phyloP scores from a whole-genome alignment of 1,140 invertebrate genomes.

The Drosophila kohkoa region DNA sequence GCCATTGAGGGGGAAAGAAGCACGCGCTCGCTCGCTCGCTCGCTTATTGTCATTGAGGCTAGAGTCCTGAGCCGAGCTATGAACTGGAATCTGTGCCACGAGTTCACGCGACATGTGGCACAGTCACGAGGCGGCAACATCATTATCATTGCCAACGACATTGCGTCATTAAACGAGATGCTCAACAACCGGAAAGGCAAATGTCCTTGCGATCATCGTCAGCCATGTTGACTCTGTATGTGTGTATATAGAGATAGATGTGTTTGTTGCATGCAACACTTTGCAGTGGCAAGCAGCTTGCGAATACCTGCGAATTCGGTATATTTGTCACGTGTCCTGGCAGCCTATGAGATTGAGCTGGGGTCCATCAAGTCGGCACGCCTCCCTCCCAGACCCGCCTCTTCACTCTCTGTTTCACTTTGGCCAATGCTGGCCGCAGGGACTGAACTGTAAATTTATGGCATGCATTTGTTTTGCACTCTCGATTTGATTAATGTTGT shows the following conservation, averaged over 20 bases:
- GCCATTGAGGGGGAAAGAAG: not conserved
- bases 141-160: conserved; percentile 61
- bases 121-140: conserved; percentile 23
- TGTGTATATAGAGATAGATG: not conserved
- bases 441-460: conserved; percentile 61
- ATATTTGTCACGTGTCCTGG: conserved; percentile 28
- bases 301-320: conserved; percentile 35
- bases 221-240: not conserved
- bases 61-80: conserved; percentile 9
- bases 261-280: conserved; percentile 37
- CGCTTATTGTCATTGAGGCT: not conserved
- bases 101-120: conserved; percentile 20
- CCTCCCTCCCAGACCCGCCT: not conserved
- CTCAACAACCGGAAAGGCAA: conserved; percentile 62
- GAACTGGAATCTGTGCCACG: conserved; percentile 23
- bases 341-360: conserved; percentile 1
- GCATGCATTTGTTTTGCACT: conserved; percentile 64
- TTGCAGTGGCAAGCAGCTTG: conserved; percentile 11
- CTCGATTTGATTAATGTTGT: conserved; percentile 70
- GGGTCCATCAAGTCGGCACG: not conserved
- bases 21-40: not conserved
- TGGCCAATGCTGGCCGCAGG: conserved; percentile 33
- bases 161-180: conserved; percentile 59
- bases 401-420: conserved; percentile 44
- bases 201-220: conserved; percentile 50